A percentile compares a stretch with the other conserved stretches of the same genome.
phyloP scores from a whole-genome alignment of 35 echinoderm and acorn worm genomes.

The Nesometra sesokonis region DNA sequence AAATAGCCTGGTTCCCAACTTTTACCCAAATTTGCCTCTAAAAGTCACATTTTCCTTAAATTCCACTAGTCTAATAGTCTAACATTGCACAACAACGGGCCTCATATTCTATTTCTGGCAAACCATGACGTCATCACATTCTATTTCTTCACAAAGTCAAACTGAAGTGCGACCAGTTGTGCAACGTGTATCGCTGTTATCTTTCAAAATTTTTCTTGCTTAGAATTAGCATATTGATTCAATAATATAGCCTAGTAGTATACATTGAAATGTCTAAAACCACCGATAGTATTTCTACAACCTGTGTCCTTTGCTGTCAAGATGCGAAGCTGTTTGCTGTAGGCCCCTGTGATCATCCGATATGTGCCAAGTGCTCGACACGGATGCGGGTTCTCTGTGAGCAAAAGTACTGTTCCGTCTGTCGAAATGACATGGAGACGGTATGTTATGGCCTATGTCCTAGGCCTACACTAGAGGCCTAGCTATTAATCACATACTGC shows the following conservation, averaged over 20 bases:
- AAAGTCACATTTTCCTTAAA: too few species aligned
- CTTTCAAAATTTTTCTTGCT: background rate
- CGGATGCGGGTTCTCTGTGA: constrained; percentile 79
- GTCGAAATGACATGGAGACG: constrained; percentile 64
- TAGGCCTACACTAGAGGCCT: background rate
- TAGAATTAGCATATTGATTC: background rate
- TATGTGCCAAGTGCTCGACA: constrained; percentile 85
- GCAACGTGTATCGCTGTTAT: background rate
- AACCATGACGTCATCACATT: background rate
- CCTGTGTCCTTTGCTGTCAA: constrained; percentile 80
- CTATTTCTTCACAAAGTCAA: background rate
- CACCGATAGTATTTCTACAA: constrained; percentile 76
- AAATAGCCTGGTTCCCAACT: too few species aligned
- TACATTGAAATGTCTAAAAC: constrained; percentile 72
- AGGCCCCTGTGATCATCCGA: constrained; percentile 71
- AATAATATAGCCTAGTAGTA: background rate
- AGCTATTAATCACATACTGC: too few species aligned
- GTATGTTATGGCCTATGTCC: constrained; percentile 20
- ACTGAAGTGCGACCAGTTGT: background rate
- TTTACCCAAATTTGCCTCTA: too few species aligned
- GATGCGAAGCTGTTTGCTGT: constrained; percentile 77
- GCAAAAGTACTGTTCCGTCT: constrained; percentile 89
- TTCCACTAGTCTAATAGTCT: too few species aligned
- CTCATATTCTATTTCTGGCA: background rate
- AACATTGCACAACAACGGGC: background rate